These are phyloP conservation scores for Bradypus variegatus DNA, from an alignment of 2,797 vertebrate species.

Conservation along the genomic window DNA sequence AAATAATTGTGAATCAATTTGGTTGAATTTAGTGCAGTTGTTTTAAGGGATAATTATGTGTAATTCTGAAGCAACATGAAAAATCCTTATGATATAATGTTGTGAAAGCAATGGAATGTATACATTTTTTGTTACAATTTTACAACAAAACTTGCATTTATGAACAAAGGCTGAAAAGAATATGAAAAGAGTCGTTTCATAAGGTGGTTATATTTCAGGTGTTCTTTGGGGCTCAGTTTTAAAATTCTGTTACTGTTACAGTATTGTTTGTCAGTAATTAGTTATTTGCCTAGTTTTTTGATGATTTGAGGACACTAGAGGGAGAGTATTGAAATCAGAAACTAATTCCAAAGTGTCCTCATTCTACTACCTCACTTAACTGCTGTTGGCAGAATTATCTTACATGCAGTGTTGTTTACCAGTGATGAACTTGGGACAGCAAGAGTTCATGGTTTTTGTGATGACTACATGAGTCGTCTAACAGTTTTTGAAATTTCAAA, in stretches of 20 bases:
- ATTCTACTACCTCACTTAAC: not conserved
- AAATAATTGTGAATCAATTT: not conserved
- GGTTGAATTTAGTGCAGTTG: not conserved
- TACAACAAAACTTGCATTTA: not conserved
- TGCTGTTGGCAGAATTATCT: not conserved
- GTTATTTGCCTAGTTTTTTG: slow-evolving; percentile 20
- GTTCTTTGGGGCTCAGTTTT: not conserved
- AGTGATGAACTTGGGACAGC: not conserved
- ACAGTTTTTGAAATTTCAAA: slow-evolving; percentile 18
- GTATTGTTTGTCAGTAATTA: slow-evolving; percentile 20
- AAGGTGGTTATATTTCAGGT: not conserved
- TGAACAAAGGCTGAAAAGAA: slow-evolving; percentile 1
- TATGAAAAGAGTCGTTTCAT: not conserved
- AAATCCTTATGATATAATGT: not conserved
- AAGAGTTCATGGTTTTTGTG: not conserved
- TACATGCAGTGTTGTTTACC: not conserved
- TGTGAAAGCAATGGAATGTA: not conserved
- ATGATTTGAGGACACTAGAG: slow-evolving; percentile 1
- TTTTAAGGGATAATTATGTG: not conserved
- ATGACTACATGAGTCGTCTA: not conserved
- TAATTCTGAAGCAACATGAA: not conserved
- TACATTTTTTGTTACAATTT: slow-evolving; percentile 16
- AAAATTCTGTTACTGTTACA: not conserved
- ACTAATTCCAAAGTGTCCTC: not conserved
- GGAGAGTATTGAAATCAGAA: slow-evolving; percentile 5